A percentile compares a stretch with the other conserved stretches of the same genome.
Conservation (phyloP, 1,140 invertebrate species). For the Bombus terrestris region DNA sequence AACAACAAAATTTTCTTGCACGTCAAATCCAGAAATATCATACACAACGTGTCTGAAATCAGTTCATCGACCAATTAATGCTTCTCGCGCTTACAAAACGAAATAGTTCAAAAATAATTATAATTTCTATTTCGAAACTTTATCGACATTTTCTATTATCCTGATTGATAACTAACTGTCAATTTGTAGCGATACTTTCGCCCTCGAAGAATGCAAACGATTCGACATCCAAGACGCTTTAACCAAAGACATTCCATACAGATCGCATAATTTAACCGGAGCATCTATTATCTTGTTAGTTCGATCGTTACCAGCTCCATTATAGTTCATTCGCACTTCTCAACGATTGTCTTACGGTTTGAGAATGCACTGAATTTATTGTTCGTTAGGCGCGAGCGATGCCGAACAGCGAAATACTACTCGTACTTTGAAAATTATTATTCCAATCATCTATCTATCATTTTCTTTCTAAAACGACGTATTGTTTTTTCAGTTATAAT, state of each 20-base stretch:
- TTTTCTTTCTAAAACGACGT: too few relatives aligned
- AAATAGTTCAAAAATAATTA: neutral
- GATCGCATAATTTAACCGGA: slow-evolving; percentile 63
- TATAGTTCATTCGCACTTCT: slow-evolving; percentile 61
- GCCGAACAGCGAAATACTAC: neutral
- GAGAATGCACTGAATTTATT: slow-evolving; percentile 30
- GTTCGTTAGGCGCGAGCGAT: neutral
- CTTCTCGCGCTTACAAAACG: neutral
- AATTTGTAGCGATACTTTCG: neutral
- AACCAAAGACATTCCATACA: slow-evolving; percentile 33
- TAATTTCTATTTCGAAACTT: too few relatives aligned
- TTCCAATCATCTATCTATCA: too few relatives aligned
- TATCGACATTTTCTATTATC: neutral
- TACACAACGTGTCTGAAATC: neutral
- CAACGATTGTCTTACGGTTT: slow-evolving; percentile 53
- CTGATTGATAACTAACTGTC: too few relatives aligned
- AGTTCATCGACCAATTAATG: neutral
- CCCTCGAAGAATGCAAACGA: neutral
- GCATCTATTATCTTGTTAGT: slow-evolving; percentile 68
- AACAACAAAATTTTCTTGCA: neutral
- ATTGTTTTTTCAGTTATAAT: slow-evolving; percentile 34
- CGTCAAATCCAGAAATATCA: neutral
- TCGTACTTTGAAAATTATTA: neutral
- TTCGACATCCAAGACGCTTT: slow-evolving; percentile 2
- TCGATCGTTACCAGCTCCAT: slow-evolving; percentile 56